Evolutionary conservation across 2,888 invertebrate genomes (phyloP), one percentile per base, ranked within the genome.

Genomic region (Drosophila paranaensis): DNA sequence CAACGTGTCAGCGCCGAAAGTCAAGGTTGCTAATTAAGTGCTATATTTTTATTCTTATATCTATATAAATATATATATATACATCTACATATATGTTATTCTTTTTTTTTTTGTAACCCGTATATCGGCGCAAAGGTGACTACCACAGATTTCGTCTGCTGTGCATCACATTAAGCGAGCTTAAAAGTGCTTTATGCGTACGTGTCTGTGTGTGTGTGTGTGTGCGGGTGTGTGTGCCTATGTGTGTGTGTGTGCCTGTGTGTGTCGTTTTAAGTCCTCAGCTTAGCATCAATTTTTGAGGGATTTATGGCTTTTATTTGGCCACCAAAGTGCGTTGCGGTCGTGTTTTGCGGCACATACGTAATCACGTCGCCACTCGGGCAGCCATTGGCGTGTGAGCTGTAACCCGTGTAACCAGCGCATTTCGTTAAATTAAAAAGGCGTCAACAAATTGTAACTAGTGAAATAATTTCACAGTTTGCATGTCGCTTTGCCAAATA

Each of bases 21-120:
- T 89, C 86, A 89, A 86, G 89, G 86, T 85, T 86, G 75, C 77
- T 86, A 88, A 86, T 86, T 88, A 86, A 89, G 85, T 81, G 76
- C 61, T 74, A 71, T 61, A 75, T 68, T 65, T 68, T 70, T 63
- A 42, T 70, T 58, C 40, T 37, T 56, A 33, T 53, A 25, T 60
- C 43, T 27, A n/a, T 37, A 53, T 39, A 27, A 14, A 65, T n/a
- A 50, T 37, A 35, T 40, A 40, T 4, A 11, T n/a, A 9, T 45
- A n/a, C 46, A n/a, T 10, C 9, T 33, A 16, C 4, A 16, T 50
- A 35, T 1, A 16, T 54, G 14, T 39, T 51, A n/a, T 54, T 53
- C 14, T 16, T 16, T 20, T 43, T 37, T 39, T 45, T 65, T 53
- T 37, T 63, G 53, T n/a, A 58, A 55, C 70, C 69, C 74, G 74